These are phyloP conservation scores for Corella eumyota DNA, from an alignment of 23 tunicate species.

Conservation along the genomic window DNA sequence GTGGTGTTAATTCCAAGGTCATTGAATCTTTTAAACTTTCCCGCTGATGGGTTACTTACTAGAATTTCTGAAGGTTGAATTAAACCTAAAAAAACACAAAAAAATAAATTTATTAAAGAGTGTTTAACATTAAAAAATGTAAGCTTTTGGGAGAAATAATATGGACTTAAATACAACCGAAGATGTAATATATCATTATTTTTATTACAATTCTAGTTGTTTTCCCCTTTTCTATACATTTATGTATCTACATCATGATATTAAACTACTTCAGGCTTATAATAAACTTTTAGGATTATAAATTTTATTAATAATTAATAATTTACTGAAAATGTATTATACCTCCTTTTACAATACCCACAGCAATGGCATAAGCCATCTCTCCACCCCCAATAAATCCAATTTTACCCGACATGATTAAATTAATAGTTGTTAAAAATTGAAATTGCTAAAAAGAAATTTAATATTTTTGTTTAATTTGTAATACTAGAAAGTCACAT, in stretches of 20 bases:
- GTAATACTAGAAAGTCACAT: no score
- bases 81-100: constrained; percentile 17
- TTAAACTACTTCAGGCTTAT: no score
- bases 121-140: constrained; percentile 2
- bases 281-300: no score
- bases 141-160: no score
- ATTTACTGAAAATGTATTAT: no score
- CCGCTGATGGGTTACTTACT: constrained; percentile 74
- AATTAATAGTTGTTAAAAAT: neutral
- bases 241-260: no score
- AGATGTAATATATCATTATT: no score
- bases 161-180: no score
- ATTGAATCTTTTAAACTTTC: constrained; percentile 33
- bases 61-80: constrained; percentile 35
- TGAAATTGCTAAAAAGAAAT: neutral
- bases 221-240: no score
- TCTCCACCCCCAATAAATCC: constrained; percentile 95
- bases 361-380: constrained; percentile 85
- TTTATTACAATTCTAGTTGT: no score
- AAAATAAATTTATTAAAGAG: neutral
- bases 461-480: neutral
- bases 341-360: constrained; percentile 72
- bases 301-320: no score
- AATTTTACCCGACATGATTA: constrained; percentile 15
- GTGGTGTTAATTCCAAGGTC: constrained; percentile 56